Evolutionary conservation across 2,888 invertebrate genomes (phyloP).

Genomic region (Anaspis maculata): DNA sequence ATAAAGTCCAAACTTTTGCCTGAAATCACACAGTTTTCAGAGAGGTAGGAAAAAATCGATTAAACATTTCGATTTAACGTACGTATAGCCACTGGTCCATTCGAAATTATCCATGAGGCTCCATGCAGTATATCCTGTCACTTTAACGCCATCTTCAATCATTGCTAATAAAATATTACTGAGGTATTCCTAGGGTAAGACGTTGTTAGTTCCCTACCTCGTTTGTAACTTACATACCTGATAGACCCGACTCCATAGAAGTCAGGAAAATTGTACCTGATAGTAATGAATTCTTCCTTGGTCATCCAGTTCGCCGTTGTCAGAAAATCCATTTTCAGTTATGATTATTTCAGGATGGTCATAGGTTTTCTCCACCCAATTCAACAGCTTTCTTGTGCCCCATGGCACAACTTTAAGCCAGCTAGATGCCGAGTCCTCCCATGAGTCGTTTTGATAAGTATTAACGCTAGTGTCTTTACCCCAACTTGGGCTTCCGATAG

Average conservation of each 20-base stretch:
- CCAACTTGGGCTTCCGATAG: slow-evolving; percentile 7
- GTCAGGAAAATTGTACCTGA: too few species aligned
- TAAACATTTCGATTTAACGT: slow-evolving; percentile 31
- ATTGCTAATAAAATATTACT: slow-evolving; percentile 34
- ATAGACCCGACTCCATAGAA: too few species aligned
- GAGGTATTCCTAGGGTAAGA: slow-evolving; percentile 42
- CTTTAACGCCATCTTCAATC: slow-evolving; percentile 35
- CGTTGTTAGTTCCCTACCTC: too few species aligned
- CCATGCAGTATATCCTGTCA: slow-evolving; percentile 41
- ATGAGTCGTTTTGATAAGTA: slow-evolving; percentile 12
- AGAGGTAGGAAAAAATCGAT: background rate
- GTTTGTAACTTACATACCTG: too few species aligned
- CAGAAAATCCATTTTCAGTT: slow-evolving; percentile 51
- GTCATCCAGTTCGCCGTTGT: slow-evolving; percentile 44
- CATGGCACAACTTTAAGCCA: slow-evolving; percentile 36
- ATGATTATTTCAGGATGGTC: slow-evolving; percentile 47
- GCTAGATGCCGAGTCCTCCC: slow-evolving; percentile 12
- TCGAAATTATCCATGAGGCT: slow-evolving; percentile 33
- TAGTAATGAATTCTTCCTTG: slow-evolving; percentile 42
- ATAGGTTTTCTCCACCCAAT: slow-evolving; percentile 33
- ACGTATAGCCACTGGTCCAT: slow-evolving; percentile 43
- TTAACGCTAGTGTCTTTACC: slow-evolving; percentile 11
- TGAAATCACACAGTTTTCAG: slow-evolving; percentile 4
- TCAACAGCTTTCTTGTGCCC: slow-evolving; percentile 48
- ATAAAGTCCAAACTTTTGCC: slow-evolving; percentile 9